Conservation (phyloP, 2,113 vertebrate genomes). For the Bagarius yarrelli region DNA sequence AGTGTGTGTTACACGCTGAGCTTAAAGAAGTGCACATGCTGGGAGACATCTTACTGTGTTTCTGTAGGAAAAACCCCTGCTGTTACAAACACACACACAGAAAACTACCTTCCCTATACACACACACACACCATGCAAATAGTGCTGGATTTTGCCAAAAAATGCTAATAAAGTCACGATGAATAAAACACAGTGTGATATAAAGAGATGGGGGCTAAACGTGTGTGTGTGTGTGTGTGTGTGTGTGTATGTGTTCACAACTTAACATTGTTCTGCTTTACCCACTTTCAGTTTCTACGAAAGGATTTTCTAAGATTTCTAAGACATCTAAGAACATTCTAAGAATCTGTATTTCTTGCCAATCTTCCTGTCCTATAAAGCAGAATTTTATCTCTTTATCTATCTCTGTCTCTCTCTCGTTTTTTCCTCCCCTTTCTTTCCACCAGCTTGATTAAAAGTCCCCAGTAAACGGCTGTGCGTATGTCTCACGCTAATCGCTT, state of each 20-base stretch:
- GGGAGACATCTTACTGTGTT: background rate
- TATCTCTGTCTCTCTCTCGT: slow-evolving; percentile 10
- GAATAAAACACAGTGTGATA: slow-evolving; percentile 51
- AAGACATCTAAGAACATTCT: slow-evolving; percentile 39
- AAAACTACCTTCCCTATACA: background rate
- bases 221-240: background rate
- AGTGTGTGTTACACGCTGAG: slow-evolving; percentile 8
- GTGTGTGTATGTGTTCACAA: slow-evolving; percentile 49
- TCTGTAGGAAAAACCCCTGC: slow-evolving; percentile 9
- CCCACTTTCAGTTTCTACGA: slow-evolving; percentile 50
- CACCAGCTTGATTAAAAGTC: slow-evolving; percentile 57
- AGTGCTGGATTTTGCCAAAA: background rate
- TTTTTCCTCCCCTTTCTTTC: background rate
- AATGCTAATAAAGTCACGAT: slow-evolving; percentile 40
- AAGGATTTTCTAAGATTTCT: slow-evolving; percentile 59
- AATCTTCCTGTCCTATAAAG: slow-evolving; percentile 41
- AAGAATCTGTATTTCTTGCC: slow-evolving; percentile 15
- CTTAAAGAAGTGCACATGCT: background rate
- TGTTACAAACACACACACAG: background rate
- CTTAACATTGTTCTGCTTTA: slow-evolving; percentile 31
- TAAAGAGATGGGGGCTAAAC: background rate
- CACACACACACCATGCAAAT: background rate
- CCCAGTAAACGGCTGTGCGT: slow-evolving; percentile 25
- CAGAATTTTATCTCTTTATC: background rate
- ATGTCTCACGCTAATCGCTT: slow-evolving; percentile 71